phyloP scores from a whole-genome alignment of 2,888 invertebrate species.

The Synergus gifuensis region DNA sequence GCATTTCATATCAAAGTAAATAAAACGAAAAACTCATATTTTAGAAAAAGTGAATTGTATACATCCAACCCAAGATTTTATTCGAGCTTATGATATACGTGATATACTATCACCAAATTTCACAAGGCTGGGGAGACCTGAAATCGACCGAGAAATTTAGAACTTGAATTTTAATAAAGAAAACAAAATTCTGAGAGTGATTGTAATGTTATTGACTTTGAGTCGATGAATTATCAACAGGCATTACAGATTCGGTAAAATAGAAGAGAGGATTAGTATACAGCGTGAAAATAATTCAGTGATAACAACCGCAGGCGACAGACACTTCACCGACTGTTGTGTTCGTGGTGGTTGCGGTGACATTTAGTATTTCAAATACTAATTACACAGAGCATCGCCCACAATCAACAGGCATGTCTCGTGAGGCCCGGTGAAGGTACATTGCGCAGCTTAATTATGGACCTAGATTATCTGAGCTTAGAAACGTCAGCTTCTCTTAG shows the following conservation, averaged over 20 bases:
- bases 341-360: conserved; percentile 9
- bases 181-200: too few relatives aligned
- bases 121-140: too few relatives aligned
- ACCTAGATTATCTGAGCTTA: neutral
- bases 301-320: conserved; percentile 36
- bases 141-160: too few relatives aligned
- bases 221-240: conserved; percentile 8
- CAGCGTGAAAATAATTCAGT: conserved; percentile 39
- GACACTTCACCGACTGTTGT: conserved; percentile 24
- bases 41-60: neutral
- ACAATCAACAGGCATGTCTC: conserved; percentile 41
- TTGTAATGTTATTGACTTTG: neutral
- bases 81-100: too few relatives aligned
- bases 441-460: conserved; percentile 41
- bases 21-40: neutral
- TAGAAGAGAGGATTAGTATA: neutral
- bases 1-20: neutral
- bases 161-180: too few relatives aligned
- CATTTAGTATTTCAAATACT: conserved; percentile 43
- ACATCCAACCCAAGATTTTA: too few relatives aligned
- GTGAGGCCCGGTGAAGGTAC: neutral
- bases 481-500: neutral
- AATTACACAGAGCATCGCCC: conserved; percentile 29
- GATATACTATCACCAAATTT: too few relatives aligned
- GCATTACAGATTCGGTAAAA: conserved; percentile 20